Conservation (phyloP, 1,140 invertebrate species). For the Euwallacea fornicatus region DNA sequence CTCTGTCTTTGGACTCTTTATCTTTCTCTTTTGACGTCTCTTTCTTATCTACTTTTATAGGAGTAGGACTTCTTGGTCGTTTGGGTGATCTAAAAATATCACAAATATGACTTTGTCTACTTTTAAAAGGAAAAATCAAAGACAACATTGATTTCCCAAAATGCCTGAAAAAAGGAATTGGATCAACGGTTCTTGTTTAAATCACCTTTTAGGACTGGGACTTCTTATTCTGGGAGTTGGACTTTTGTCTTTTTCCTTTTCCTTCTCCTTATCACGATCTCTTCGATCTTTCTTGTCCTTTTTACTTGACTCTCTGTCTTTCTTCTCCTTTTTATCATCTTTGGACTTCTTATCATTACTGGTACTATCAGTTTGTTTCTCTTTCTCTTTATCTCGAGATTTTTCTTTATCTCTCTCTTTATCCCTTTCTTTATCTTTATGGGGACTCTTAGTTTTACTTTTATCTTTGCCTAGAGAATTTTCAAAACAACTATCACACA, state of each 20-base stretch:
- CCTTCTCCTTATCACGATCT: constrained; percentile 54
- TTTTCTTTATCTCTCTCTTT: constrained; percentile 56
- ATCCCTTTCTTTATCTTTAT: constrained; percentile 56
- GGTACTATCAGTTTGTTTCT: constrained; percentile 55
- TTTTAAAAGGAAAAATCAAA: too few species aligned
- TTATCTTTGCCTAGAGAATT: constrained; percentile 58
- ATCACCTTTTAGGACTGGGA: constrained; percentile 41
- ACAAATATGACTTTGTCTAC: too few species aligned
- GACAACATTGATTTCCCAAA: too few species aligned
- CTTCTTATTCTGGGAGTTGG: constrained; percentile 34
- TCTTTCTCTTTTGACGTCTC: constrained; percentile 52
- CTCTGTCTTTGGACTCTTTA: constrained; percentile 52
- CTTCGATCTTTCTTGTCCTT: constrained; percentile 47
- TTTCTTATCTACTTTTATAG: constrained; percentile 49
- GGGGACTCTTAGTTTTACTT: constrained; percentile 60
- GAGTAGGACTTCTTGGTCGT: constrained; percentile 55
- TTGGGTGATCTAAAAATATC: constrained; percentile 52
- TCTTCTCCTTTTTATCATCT: constrained; percentile 62
- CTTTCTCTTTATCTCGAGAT: constrained; percentile 58
- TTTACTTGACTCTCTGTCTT: constrained; percentile 65
- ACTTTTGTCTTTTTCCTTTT: constrained; percentile 53
- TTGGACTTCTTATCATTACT: constrained; percentile 57
- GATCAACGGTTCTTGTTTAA: constrained; percentile 1
- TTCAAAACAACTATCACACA: constrained; percentile 40
- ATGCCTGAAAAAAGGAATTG: neutral